phyloP scores from a whole-genome alignment of 2,888 invertebrate genomes.

The Syrista parreyssii region DNA sequence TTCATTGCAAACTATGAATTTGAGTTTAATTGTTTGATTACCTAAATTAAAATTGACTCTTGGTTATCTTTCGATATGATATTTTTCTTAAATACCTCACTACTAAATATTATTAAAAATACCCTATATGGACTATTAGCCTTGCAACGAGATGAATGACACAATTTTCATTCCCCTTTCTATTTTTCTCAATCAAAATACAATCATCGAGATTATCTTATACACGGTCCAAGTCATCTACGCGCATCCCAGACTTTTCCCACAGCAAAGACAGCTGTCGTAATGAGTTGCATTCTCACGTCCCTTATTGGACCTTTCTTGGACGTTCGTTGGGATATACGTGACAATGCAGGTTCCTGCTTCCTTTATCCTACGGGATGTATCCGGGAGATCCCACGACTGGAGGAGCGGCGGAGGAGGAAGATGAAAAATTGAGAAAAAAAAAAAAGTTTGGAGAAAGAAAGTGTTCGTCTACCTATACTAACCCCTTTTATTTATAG shows the following conservation, averaged over 20 bases:
- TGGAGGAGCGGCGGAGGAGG: background rate
- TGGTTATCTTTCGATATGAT: too few relatives aligned
- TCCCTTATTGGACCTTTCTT: slow-evolving; percentile 26
- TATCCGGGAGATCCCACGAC: slow-evolving; percentile 29
- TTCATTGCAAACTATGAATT: background rate
- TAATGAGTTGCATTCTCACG: slow-evolving; percentile 66
- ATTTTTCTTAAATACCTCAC: background rate
- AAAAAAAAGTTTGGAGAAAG: slow-evolving; percentile 34
- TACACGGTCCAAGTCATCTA: slow-evolving; percentile 32
- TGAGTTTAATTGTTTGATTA: background rate
- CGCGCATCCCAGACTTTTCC: slow-evolving; percentile 54
- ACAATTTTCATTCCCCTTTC: background rate
- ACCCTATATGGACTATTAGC: too few relatives aligned
- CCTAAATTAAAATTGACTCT: background rate
- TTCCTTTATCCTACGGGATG: slow-evolving; percentile 33
- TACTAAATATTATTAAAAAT: background rate
- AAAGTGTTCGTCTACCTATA: background rate
- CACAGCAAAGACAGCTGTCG: slow-evolving; percentile 62
- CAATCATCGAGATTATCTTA: background rate
- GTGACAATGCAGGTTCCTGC: slow-evolving; percentile 42
- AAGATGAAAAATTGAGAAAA: background rate
- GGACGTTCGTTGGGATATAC: background rate
- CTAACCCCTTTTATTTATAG: background rate
- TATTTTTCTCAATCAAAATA: background rate
- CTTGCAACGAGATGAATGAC: background rate